These are phyloP conservation scores for Ciconia maguari DNA, from an alignment of 2,113 vertebrate genomes.

Conservation along the genomic window DNA sequence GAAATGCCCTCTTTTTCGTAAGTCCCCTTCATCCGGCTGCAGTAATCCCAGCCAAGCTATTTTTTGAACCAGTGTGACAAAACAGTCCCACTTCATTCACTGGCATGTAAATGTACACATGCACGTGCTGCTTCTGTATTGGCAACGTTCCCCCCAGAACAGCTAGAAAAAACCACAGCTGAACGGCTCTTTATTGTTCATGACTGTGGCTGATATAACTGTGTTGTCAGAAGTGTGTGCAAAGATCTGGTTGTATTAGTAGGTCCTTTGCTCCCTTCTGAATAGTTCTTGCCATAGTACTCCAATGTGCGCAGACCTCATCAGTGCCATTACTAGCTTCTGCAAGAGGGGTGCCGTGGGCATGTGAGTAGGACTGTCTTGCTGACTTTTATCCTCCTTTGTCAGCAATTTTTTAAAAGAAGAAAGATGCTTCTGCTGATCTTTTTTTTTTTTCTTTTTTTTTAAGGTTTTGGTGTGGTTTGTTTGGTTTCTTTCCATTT, in stretches of 20 bases:
- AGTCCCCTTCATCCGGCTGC: neutral
- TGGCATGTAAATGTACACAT: neutral
- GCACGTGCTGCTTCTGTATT: neutral
- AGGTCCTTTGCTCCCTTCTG: neutral
- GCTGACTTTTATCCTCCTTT: neutral
- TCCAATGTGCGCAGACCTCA: neutral
- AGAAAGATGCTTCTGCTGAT: neutral
- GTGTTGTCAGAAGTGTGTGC: neutral
- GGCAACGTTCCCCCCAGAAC: rapidly evolving
- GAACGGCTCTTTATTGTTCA: neutral
- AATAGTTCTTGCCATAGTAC: neutral
- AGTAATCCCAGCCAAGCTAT: neutral
- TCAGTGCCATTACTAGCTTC: neutral
- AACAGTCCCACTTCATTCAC: neutral
- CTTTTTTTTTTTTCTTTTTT: neutral
- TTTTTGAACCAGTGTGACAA: neutral
- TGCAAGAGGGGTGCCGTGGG: neutral
- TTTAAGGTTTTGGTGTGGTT: neutral
- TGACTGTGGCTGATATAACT: neutral
- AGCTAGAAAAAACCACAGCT: neutral
- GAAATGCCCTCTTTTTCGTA: neutral
- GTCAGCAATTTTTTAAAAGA: neutral
- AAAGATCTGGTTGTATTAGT: neutral
- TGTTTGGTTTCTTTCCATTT: neutral
- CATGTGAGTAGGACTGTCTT: neutral